phyloP scores from a whole-genome alignment of 1,140 invertebrate species.

The Musca domestica region DNA sequence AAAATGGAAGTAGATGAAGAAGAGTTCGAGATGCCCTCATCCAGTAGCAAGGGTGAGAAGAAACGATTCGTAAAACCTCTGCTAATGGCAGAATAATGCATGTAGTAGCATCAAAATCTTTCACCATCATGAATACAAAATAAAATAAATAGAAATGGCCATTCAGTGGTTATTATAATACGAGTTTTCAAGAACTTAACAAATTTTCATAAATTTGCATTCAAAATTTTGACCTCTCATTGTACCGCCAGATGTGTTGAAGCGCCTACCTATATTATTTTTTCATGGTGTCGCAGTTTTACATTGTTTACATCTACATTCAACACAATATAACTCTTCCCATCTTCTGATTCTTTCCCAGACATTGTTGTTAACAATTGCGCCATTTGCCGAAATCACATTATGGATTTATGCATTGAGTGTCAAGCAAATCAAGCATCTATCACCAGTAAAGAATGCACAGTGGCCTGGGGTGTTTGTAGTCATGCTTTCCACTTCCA shows the following conservation, averaged over 20 bases:
- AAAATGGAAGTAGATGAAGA: slow-evolving; percentile 87
- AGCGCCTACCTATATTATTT: too few species aligned
- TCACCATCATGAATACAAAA: too few species aligned
- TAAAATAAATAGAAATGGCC: too few species aligned
- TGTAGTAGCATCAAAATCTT: too few species aligned
- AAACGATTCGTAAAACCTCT: slow-evolving; percentile 94
- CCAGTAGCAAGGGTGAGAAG: slow-evolving; percentile 81
- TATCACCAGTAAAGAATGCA: slow-evolving; percentile 97
- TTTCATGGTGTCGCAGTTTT: too few species aligned
- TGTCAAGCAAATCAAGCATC: slow-evolving; percentile 99
- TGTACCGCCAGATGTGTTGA: too few species aligned
- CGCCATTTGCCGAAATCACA: slow-evolving; percentile 99
- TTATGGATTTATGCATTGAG: slow-evolving; percentile 99
- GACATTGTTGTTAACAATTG: slow-evolving; percentile 99
- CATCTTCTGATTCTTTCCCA: too few species aligned
- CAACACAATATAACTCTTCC: too few species aligned
- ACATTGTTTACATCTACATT: slow-evolving; percentile 25
- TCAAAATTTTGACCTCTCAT: background rate
- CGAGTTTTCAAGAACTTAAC: too few species aligned
- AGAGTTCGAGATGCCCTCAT: slow-evolving; percentile 79
- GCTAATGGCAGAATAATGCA: too few species aligned
- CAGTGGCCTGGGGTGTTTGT: slow-evolving; percentile 99
- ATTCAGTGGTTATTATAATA: too few species aligned
- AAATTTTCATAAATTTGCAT: too few species aligned
- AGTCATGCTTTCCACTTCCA: slow-evolving; percentile 99